Conservation (phyloP, 2,113 vertebrate species). For the Parus major region DNA sequence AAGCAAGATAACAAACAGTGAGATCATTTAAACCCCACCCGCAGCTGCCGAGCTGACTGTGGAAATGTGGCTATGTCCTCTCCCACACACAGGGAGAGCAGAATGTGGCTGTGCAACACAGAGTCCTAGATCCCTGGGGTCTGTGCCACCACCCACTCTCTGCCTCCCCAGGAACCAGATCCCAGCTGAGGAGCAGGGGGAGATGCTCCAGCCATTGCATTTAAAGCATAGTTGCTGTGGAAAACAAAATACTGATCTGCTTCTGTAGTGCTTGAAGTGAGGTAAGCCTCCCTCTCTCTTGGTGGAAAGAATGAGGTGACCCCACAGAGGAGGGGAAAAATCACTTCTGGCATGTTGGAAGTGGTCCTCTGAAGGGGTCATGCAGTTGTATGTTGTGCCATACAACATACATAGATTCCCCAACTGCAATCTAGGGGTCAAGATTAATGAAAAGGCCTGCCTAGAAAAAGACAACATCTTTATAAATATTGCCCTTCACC, state of each 20-base stretch:
- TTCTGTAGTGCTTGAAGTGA: neutral
- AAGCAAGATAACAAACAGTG: neutral
- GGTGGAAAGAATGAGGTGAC: neutral
- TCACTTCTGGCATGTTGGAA: neutral
- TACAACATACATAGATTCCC: no score
- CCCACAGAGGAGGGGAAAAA: neutral
- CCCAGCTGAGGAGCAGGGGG: rapidly evolving
- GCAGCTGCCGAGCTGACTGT: rapidly evolving
- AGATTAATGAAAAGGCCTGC: neutral
- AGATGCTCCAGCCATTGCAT: neutral
- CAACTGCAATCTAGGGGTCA: neutral
- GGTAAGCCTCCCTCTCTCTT: neutral
- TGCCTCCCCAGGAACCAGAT: neutral
- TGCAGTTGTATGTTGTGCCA: rapidly evolving
- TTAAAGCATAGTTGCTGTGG: neutral
- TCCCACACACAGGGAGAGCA: rapidly evolving
- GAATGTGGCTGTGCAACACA: rapidly evolving
- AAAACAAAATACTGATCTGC: neutral
- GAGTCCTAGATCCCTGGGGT: rapidly evolving
- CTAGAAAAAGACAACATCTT: neutral
- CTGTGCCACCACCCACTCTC: neutral
- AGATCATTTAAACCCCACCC: neutral
- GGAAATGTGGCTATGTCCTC: rapidly evolving
- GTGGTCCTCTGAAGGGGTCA: rapidly evolving
- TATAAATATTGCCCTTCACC: neutral